Conservation (phyloP, 2,113 vertebrate species). For the Zeus faber region DNA sequence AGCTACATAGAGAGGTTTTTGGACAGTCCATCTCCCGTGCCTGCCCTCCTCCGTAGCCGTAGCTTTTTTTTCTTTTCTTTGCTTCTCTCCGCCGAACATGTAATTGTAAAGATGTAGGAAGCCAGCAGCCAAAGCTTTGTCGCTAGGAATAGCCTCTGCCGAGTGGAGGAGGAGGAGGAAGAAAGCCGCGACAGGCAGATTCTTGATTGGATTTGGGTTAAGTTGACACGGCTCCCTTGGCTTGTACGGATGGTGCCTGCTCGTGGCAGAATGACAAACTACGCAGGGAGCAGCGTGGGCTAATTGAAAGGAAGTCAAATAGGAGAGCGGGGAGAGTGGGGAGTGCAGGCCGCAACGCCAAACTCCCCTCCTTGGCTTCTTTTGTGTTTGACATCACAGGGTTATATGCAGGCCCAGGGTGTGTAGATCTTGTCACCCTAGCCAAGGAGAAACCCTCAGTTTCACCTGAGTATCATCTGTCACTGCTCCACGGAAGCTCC, state of each 20-base stretch:
- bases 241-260: neutral
- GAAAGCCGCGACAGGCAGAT: neutral
- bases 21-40: neutral
- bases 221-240: conserved; percentile 26
- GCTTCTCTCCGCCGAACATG: neutral
- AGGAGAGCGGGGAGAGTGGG: neutral
- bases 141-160: too few relatives aligned
- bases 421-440: conserved; percentile 2
- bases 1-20: too few relatives aligned
- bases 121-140: neutral
- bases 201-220: conserved; percentile 36
- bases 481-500: too few relatives aligned
- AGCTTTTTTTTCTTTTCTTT: neutral
- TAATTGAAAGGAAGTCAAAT: neutral
- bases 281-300: conserved; percentile 5
- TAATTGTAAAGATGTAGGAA: conserved; percentile 13
- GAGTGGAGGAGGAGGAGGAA: neutral
- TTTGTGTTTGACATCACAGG: conserved; percentile 14
- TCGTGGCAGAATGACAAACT: neutral
- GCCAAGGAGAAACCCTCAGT: neutral
- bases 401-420: neutral
- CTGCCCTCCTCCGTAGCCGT: too few relatives aligned
- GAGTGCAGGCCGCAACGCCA: too few relatives aligned
- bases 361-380: neutral
- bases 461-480: too few relatives aligned